Base-by-base conservation (phyloP, 53 echinoderm and acorn worm species). In the Zoroaster sp. region DNA sequence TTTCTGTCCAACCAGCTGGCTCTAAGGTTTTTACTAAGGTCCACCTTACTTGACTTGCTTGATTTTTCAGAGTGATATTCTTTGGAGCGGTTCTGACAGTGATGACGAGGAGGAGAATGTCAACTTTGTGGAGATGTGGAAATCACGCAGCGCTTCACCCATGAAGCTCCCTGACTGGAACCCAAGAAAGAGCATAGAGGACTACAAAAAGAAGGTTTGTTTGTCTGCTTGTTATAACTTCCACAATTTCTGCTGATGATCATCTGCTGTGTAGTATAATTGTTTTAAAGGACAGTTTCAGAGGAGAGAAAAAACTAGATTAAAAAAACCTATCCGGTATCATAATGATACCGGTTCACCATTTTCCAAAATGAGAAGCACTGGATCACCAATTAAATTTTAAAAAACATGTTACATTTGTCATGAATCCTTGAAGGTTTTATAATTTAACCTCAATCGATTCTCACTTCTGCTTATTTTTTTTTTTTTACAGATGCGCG, bases 71-170 rank as follows among this genome's bases (percentile, higher is more conserved):
- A 91, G 92, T 79, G 75, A 89, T 4, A 80, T 95, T 39, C 51
- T 96, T 66, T 96, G 94, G 53, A 94, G 94, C 46, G 94, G 92
- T 21, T 93, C 96, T 12, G 94, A 96, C 53, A 93, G 91, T 14
- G 94, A 94, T 10, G 89, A 89, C 12, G 96, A 96, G 51, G 94
- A 88, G 49, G 93, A 89, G 40, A 89, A 86, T 36, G 90, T 94
- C 1, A 94, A 96, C 78, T 96, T 95, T 93, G 93, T 96, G 44
- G 96, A 94, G 54, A 94, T 96, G 96, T 96, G 94, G 94, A 94
- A 95, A 81, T 80, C 94, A 1, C 70, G 96, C 37, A 75, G 89
- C 53, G 68, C 91, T 14, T 83, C 96, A 18, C 93, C 93, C 40
- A 87, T 92, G 36, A 94, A 92, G 41, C 87, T 94, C 34, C 92